Evolutionary conservation across 2,113 vertebrate species (phyloP), one percentile per base, ranked within the genome.

Genomic region (Scomber colias): DNA sequence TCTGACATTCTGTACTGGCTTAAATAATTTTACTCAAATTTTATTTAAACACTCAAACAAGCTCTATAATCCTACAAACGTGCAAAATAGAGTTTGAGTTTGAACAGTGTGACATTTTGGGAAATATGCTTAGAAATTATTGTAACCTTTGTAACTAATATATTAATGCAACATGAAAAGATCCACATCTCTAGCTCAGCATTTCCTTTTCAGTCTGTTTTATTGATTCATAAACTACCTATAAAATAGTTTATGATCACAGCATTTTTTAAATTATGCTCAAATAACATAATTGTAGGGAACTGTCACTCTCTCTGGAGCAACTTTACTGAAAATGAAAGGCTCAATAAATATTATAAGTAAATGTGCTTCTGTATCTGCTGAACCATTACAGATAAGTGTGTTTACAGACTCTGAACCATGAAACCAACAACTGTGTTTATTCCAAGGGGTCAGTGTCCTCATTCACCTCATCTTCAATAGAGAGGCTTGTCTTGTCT

Each of bases 391-490:
- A 49, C 11, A 62, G 61, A 46, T 56, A 57, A n/a, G 11, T 51
- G 16, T 62, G 44, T 65, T 79, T 82, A 40, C 55, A 50, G 45
- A 27, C 19, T 5, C 12, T 76, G 63, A 78, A 55, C 46, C 67
- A 9, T 12, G 0, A 67, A 83, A 68, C 24, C 2, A 21, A 56
- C 24, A 1, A 0, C 72, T 50, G 30, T 35, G 81, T 82, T 77
- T 62, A 10, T 15, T 75, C 45, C 50, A 60, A 46, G 14, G 56
- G 54, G 19, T 70, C 45, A 57, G 11, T 73, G n/a, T 77, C 62
- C 69, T 59, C 4, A 1, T 53, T 75, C 10, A 61, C 5, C 16
- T 50, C 4, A 2, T 46, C 21, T 19, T 77, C 56, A 81, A 49
- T 30, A 48, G 45, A 51, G 3, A 24, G 4, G 24, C 24, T 72